A percentile compares a stretch with the other conserved stretches of the same genome.
Evolutionary conservation across 2,113 vertebrate species (phyloP).

Genomic region (Paraplagusia blochii): DNA sequence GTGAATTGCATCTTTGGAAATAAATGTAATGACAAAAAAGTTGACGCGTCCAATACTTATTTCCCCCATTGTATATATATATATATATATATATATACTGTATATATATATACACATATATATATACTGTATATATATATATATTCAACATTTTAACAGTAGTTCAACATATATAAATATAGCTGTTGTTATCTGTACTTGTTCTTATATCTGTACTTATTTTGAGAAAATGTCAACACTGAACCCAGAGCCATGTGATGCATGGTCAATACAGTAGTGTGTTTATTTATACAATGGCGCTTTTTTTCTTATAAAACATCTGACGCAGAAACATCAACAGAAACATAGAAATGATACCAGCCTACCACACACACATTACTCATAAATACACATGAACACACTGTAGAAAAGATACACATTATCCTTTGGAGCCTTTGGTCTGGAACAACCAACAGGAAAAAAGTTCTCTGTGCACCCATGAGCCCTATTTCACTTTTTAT

Average conservation of each 20-base stretch:
- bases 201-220: neutral
- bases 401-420: conserved; percentile 55
- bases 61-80: no score
- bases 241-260: conserved; percentile 5
- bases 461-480: conserved; percentile 44
- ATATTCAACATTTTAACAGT: no score
- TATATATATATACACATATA: no score
- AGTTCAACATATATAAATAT: no score
- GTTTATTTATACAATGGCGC: conserved; percentile 67
- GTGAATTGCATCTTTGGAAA: no score
- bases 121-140: no score
- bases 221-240: neutral
- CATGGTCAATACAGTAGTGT: conserved; percentile 22
- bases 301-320: conserved; percentile 72
- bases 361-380: conserved; percentile 49
- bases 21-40: no score
- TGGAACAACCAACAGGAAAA: conserved; percentile 49
- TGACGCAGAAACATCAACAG: conserved; percentile 64
- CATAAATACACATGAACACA: conserved; percentile 69
- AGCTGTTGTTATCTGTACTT: no score
- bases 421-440: conserved; percentile 65
- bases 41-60: no score
- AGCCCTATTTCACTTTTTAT: conserved; percentile 47
- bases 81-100: no score
- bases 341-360: conserved; percentile 65